These are phyloP conservation scores for Elegia similella DNA, from an alignment of 2,888 invertebrate genomes.

Conservation along the genomic window DNA sequence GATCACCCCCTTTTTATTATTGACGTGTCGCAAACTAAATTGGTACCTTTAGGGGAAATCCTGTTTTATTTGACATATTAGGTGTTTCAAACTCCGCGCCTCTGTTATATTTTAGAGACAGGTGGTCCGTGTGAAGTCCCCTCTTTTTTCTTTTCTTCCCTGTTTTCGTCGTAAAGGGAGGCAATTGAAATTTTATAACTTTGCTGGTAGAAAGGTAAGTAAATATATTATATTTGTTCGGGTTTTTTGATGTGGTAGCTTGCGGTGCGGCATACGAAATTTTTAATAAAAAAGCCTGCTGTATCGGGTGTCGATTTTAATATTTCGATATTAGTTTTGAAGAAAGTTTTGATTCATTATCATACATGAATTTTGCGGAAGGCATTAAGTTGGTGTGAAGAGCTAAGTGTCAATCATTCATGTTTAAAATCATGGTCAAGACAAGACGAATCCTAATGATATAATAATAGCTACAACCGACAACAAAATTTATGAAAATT, in stretches of 20 bases:
- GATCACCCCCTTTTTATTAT: conserved; percentile 64
- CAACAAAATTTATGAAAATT: no score
- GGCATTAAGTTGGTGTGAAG: no score
- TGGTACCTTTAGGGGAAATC: conserved; percentile 62
- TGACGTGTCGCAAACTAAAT: conserved; percentile 71
- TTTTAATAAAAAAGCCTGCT: neutral
- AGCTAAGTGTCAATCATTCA: no score
- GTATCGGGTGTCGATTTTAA: no score
- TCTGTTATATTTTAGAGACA: conserved; percentile 37
- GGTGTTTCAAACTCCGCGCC: conserved; percentile 38
- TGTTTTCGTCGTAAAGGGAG: neutral
- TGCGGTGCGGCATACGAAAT: neutral
- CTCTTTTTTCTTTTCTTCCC: conserved; percentile 15
- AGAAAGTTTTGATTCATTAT: no score
- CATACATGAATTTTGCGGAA: no score
- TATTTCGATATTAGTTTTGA: no score
- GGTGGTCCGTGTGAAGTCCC: conserved; percentile 34
- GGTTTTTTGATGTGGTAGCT: neutral
- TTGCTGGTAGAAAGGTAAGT: neutral
- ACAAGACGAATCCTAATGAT: no score
- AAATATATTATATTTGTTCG: neutral
- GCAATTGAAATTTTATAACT: conserved; percentile 9
- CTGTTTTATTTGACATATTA: conserved; percentile 65
- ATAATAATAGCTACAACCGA: no score
- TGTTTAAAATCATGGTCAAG: no score